phyloP scores from a whole-genome alignment of 1,140 invertebrate genomes.

The Choristoneura fumiferana region DNA sequence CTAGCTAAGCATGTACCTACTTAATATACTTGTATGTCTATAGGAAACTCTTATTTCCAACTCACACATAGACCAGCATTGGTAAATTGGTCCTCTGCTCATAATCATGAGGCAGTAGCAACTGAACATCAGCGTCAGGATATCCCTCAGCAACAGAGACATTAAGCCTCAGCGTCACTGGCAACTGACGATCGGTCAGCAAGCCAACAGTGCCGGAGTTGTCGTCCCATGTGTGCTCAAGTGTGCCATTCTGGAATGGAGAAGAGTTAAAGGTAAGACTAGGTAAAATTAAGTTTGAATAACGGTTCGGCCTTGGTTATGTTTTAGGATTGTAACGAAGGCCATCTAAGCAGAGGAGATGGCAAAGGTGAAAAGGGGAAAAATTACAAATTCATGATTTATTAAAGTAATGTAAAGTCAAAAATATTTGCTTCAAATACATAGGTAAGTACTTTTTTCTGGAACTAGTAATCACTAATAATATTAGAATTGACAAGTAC shows the following conservation, averaged over 20 bases:
- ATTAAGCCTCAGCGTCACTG: conserved; percentile 79
- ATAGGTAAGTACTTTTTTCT: too few species aligned
- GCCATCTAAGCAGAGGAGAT: too few species aligned
- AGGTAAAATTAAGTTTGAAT: too few species aligned
- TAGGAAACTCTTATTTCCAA: too few species aligned
- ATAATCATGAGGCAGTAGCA: conserved; percentile 87
- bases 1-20: not conserved
- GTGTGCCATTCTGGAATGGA: conserved; percentile 52
- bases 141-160: conserved; percentile 81
- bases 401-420: too few species aligned
- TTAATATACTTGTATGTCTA: conserved; percentile 46
- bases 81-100: conserved; percentile 87
- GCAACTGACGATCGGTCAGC: conserved; percentile 79
- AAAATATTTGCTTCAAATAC: too few species aligned
- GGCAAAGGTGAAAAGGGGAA: too few species aligned
- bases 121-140: conserved; percentile 81
- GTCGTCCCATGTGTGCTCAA: conserved; percentile 79
- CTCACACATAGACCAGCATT: conserved; percentile 91
- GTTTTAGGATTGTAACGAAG: too few species aligned
- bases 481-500: too few species aligned
- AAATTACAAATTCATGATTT: too few species aligned
- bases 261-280: not conserved
- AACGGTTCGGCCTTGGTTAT: too few species aligned
- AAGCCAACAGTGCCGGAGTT: conserved; percentile 78
- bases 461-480: too few species aligned